Evolutionary conservation across 2,888 invertebrate species (phyloP).

Genomic region (Chloroclysta siterata): DNA sequence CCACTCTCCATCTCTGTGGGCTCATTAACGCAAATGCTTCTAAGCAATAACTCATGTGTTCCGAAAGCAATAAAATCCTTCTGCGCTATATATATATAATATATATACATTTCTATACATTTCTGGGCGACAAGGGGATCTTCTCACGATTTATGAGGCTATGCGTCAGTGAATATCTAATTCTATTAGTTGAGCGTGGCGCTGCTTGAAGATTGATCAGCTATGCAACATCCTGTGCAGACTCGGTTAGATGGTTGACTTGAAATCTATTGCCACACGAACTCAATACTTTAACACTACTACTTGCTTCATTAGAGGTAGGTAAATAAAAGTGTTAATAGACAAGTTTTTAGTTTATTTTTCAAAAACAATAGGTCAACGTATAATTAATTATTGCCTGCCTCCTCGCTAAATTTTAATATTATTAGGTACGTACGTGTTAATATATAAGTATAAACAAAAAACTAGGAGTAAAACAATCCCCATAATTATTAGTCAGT

Average conservation of each 20-base stretch:
- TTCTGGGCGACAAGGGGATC: conserved; percentile 28
- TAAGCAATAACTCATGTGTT: conserved; percentile 48
- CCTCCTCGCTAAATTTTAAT: too few species aligned
- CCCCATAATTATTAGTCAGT: too few species aligned
- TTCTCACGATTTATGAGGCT: conserved; percentile 34
- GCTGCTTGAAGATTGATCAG: neutral
- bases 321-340: too few species aligned
- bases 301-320: too few species aligned
- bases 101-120: conserved; percentile 26
- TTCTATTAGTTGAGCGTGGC: conserved; percentile 8
- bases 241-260: neutral
- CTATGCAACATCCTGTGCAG: neutral
- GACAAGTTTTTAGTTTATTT: too few species aligned
- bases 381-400: too few species aligned
- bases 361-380: too few species aligned
- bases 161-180: conserved; percentile 41
- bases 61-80: conserved; percentile 35
- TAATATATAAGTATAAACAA: too few species aligned
- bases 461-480: too few species aligned
- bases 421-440: too few species aligned
- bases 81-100: conserved; percentile 5
- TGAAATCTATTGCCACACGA: too few species aligned
- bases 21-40: conserved; percentile 49
- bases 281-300: too few species aligned
- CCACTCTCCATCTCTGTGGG: conserved; percentile 17